Percentiles rank a stretch among this genome's conserved stretches.
These are phyloP conservation scores for Ephialtes manifestator DNA, from an alignment of 2,888 invertebrate species.

Conservation along the genomic window DNA sequence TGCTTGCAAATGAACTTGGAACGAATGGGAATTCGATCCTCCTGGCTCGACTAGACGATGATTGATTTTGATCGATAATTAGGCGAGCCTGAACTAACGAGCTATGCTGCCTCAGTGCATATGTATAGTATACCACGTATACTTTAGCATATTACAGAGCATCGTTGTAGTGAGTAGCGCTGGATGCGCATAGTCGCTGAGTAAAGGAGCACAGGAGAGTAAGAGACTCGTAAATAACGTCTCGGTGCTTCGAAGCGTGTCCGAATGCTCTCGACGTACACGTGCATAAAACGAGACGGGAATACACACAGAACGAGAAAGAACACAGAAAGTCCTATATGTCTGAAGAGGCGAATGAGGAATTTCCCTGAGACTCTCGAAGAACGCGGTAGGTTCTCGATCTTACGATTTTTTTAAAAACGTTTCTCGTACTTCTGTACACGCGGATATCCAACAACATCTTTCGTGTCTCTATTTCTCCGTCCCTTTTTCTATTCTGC, in stretches of 20 bases:
- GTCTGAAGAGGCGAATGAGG: conserved; percentile 22
- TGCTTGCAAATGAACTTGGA: not conserved
- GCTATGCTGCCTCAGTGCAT: conserved; percentile 29
- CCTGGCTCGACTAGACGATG: conserved; percentile 37
- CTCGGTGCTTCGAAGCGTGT: conserved; percentile 58
- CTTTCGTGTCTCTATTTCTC: conserved; percentile 11
- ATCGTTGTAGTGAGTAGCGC: not conserved
- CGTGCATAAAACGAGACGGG: conserved; percentile 12
- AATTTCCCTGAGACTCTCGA: conserved; percentile 49
- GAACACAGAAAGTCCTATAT: not conserved
- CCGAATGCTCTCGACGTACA: conserved; percentile 40
- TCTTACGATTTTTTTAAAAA: conserved; percentile 29
- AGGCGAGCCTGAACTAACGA: conserved; percentile 61
- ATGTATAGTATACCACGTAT: not conserved
- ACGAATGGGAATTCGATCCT: conserved; percentile 28
- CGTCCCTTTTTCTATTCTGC: not conserved
- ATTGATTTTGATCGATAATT: conserved; percentile 68
- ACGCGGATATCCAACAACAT: not conserved
- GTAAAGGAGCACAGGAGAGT: conserved; percentile 45
- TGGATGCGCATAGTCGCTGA: conserved; percentile 11
- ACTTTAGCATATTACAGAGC: conserved; percentile 5
- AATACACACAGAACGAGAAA: conserved; percentile 20
- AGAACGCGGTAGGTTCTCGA: conserved; percentile 31
- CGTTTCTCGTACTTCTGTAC: conserved; percentile 13
- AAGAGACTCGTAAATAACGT: conserved; percentile 66